A percentile compares a stretch with the other conserved stretches of the same genome.
phyloP scores from a whole-genome alignment of 1,140 invertebrate species.

The Anastatus disparis region DNA sequence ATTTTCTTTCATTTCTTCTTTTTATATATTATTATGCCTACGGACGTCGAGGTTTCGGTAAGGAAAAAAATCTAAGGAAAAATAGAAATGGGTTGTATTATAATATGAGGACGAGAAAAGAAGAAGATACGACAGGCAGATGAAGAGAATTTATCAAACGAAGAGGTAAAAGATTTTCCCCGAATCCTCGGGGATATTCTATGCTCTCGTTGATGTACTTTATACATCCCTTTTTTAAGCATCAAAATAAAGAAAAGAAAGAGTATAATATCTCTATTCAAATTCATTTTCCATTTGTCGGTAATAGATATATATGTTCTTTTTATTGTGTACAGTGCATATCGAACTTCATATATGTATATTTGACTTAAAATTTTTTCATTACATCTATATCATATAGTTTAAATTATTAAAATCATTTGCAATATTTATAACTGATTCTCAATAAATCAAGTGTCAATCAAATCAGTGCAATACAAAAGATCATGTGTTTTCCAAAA shows the following conservation, averaged over 20 bases:
- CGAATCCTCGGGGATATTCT: constrained; percentile 1
- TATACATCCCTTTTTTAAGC: background rate
- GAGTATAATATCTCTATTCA: background rate
- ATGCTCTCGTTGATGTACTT: background rate
- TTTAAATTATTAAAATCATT: too few species aligned
- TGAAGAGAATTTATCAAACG: constrained; percentile 30
- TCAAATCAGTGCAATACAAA: too few species aligned
- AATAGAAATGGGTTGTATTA: too few species aligned
- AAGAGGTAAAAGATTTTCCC: background rate
- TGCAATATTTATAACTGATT: too few species aligned
- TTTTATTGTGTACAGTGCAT: constrained; percentile 1
- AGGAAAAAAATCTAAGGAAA: background rate
- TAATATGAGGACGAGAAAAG: background rate
- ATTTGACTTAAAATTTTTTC: too few species aligned
- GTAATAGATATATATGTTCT: background rate
- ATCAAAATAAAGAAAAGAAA: background rate
- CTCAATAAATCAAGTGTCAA: too few species aligned
- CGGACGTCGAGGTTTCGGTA: background rate
- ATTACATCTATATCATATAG: too few species aligned
- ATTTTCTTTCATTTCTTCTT: too few species aligned
- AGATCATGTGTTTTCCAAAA: too few species aligned
- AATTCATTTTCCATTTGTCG: background rate
- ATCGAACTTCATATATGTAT: too few species aligned
- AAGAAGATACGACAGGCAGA: background rate
- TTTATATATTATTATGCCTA: background rate